Base-by-base conservation (phyloP, 2,797 vertebrate genomes). In the Scomberomorus guttatus region DNA sequence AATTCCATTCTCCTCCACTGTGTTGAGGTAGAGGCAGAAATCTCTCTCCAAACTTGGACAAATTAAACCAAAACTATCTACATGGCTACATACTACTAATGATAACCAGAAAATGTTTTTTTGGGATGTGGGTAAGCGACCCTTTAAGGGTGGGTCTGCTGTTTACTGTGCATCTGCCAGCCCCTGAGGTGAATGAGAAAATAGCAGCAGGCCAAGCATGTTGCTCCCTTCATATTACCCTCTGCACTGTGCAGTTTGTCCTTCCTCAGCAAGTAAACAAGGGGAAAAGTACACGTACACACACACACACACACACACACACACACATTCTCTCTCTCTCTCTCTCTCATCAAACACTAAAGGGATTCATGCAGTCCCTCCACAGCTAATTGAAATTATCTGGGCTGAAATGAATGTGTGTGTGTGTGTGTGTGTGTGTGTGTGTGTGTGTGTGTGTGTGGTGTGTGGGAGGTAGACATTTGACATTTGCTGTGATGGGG, bases 331-430 rank as follows among this genome's bases (percentile, higher is more conserved):
- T n/a, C 20, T 55, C 64, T 5, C 29, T 5, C 29, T 1, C 29
- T 5, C 29, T 5, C 29, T 4, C 37, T 37, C 37, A 37, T 37
- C 37, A 37, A 37, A 87, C 77, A 72, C 77, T 74, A 69, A 85
- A 77, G 83, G 75, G 88, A 91, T 84, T 83, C 78, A 75, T 77
- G 79, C 74, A 72, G 56, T 87, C 82, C 72, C 72, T 84, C 83
- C 68, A 82, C 57, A 63, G 80, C 76, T 86, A 89, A 90, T 90
- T 84, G 80, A 85, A 89, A 90, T 89, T 39, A 81, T 77, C 65
- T 78, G 76, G 79, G 79, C 65, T 84, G 64, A 72, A 73, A 51
- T 70, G 55, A 69, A 17, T 64, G 79, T 52, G 68, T 17, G 34
- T 39, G 50, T 52, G 17, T 11, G 22, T 34, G 57, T 29, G 44